Evolutionary conservation across 1,140 invertebrate genomes (phyloP).

Genomic region (Neodiprion lecontei): DNA sequence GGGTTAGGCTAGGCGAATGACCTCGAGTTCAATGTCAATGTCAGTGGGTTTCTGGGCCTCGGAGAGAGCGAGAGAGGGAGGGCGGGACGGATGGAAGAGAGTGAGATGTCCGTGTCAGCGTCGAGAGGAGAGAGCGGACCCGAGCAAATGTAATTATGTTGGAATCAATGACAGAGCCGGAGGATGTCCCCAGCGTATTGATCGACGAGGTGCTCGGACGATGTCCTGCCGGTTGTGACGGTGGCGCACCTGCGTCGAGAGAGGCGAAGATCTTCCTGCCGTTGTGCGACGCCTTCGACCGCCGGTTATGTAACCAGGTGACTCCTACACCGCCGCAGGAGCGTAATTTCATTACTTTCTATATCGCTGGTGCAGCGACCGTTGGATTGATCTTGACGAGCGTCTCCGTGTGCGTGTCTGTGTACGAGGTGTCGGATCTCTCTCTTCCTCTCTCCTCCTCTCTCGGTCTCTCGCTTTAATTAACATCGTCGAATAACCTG

Average conservation of each 20-base stretch:
- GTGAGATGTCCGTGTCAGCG: too few relatives aligned
- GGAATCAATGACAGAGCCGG: slow-evolving; percentile 1
- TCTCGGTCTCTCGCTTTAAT: background rate
- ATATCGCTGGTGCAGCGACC: background rate
- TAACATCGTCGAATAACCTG: slow-evolving; percentile 1
- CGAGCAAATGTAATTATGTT: background rate
- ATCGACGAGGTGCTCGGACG: background rate
- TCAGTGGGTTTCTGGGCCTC: slow-evolving; percentile 43
- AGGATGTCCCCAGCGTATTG: background rate
- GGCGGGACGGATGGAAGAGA: background rate
- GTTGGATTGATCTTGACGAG: too few relatives aligned
- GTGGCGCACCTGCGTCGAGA: background rate
- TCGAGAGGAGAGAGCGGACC: background rate
- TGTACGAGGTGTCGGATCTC: too few relatives aligned
- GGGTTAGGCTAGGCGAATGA: slow-evolving; percentile 15
- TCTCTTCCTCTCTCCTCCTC: background rate
- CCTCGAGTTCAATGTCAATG: slow-evolving; percentile 39
- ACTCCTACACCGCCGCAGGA: background rate
- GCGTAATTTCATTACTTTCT: slow-evolving; percentile 1
- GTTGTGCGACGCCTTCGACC: background rate
- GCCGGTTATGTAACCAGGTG: background rate
- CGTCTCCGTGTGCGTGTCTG: too few relatives aligned
- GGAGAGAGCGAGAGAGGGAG: slow-evolving; percentile 10
- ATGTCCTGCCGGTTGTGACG: background rate
- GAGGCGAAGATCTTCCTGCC: background rate